Percentiles rank a stretch among this genome's conserved stretches.
Conservation (phyloP, 2,797 vertebrate genomes). For the Enteromius radiatus region DNA sequence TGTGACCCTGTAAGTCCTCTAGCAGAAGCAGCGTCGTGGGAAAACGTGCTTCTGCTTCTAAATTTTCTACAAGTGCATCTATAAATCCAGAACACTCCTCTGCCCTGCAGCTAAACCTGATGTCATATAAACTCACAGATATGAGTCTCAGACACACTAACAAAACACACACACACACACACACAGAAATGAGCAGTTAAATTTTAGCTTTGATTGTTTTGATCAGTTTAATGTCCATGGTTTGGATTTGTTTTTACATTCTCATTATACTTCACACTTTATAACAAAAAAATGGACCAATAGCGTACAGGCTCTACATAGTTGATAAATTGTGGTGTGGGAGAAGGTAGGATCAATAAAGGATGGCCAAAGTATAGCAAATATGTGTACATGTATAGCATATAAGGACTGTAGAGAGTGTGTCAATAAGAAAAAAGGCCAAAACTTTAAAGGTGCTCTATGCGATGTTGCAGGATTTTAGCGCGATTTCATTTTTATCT, state of each 20-base stretch:
- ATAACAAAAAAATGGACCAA: background rate
- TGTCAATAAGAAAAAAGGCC: background rate
- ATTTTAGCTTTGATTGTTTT: background rate
- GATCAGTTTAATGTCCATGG: background rate
- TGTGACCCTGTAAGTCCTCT: constrained; percentile 19
- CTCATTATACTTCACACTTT: background rate
- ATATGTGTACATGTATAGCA: background rate
- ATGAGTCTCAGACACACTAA: background rate
- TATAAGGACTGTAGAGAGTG: background rate
- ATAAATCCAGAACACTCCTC: constrained; percentile 5
- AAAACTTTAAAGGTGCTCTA: too few species aligned
- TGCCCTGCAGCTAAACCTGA: constrained; percentile 21
- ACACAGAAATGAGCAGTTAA: background rate
- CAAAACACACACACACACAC: background rate
- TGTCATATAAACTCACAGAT: background rate
- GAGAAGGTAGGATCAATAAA: too few species aligned
- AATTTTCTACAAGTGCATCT: background rate
- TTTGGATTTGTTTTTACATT: background rate
- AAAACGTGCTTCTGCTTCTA: constrained; percentile 15
- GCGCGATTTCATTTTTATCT: too few species aligned
- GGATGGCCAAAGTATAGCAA: too few species aligned
- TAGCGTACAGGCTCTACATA: too few species aligned
- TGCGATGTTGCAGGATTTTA: too few species aligned
- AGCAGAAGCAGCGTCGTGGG: constrained; percentile 31
- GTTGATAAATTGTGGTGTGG: too few species aligned